These are phyloP conservation scores for Phania funesta DNA, from an alignment of 2,888 invertebrate genomes.

Conservation along the genomic window DNA sequence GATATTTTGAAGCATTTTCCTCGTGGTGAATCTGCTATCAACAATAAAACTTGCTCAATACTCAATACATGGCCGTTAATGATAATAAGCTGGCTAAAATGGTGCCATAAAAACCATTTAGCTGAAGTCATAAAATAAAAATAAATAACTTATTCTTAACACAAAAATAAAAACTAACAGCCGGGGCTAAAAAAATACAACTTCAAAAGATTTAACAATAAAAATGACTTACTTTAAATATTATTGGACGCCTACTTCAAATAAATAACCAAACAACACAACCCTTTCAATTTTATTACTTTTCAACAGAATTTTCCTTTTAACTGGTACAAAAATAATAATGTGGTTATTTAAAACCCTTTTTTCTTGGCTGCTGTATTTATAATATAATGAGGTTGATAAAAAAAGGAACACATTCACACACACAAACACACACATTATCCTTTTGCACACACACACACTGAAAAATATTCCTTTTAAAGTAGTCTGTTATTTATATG, in stretches of 20 bases:
- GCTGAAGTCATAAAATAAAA: conserved; percentile 72
- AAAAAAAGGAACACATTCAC: conserved; percentile 26
- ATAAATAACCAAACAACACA: conserved; percentile 20
- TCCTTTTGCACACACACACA: not conserved
- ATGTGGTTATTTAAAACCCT: conserved; percentile 70
- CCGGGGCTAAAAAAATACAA: conserved; percentile 37
- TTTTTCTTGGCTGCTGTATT: conserved; percentile 56
- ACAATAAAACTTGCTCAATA: not conserved
- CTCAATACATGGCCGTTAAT: conserved; percentile 49
- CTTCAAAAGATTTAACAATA: conserved; percentile 53
- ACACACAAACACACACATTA: not conserved
- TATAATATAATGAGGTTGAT: conserved; percentile 52
- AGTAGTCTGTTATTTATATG: not conserved
- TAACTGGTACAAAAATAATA: conserved; percentile 61
- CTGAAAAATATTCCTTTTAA: not conserved
- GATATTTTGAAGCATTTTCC: not conserved
- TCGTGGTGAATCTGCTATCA: too few relatives aligned
- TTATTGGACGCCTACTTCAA: conserved; percentile 48
- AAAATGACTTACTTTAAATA: conserved; percentile 43
- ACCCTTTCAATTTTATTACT: conserved; percentile 60
- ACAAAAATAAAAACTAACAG: not conserved
- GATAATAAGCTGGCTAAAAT: conserved; percentile 58
- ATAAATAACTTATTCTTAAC: conserved; percentile 64
- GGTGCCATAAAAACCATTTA: conserved; percentile 77
- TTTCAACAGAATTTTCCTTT: conserved; percentile 57